Evolutionary conservation across 2,797 vertebrate genomes (phyloP), one percentile per base, ranked within the genome.

Genomic region (Pelochelys cantorii): DNA sequence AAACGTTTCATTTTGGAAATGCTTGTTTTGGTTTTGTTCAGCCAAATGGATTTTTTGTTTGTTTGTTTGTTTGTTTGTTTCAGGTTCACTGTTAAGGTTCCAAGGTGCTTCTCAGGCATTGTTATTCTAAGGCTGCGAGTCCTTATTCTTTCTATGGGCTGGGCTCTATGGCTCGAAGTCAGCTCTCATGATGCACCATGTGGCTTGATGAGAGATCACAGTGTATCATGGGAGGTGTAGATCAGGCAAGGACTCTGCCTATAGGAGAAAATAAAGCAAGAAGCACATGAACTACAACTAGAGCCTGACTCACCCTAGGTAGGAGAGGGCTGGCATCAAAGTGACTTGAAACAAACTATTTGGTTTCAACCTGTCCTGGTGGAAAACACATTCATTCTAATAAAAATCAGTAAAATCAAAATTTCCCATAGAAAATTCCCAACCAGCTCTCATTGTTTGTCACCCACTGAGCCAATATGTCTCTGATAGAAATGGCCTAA

Each of bases 401-500:
- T 68, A 18, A 65, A n/a, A n/a, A 65, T 20, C 4, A 17, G 15
- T 65, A 9, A 68, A n/a, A 68, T 10, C 31, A 18, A 68, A n/a
- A 34, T 68, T 68, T 68, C 31, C 29, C 3, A 15, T 65, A 14
- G 60, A n/a, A 18, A 65, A 65, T 65, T 81, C 77, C 86, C 82
- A 85, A 65, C 15, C 8, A 31, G n/a, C 29, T 68, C 88, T 81
- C 56, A 77, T 77, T 88, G 62, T 92, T 81, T 88, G 86, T 79
- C 82, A 65, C 86, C 83, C 86, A 81, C 65, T 59, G 57, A 77
- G 79, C 62, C 82, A 84, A 53, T 68, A 57, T 81, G 65, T 85
- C 34, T 81, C 62, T 57, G 52, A 84, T 65, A 88, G 77, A 86
- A 77, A 88, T 86, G 88, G 84, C 53, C 56, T 83, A 81, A 81